Evolutionary conservation across 2,113 vertebrate genomes (phyloP).

Genomic region (Neolamprologus hecqui): DNA sequence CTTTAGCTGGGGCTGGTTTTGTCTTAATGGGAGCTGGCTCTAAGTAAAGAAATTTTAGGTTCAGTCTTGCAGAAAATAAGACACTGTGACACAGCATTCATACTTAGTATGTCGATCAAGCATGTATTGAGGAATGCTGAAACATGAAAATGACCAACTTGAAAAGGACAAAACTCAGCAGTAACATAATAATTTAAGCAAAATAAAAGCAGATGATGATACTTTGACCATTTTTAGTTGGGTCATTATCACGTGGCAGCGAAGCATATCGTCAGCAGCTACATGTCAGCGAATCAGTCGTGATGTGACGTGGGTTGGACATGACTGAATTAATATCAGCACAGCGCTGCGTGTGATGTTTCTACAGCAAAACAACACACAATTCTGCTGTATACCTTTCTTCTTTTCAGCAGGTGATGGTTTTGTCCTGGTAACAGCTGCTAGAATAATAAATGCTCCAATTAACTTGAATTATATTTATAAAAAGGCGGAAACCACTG

Average conservation of each 20-base stretch:
- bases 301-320: not conserved
- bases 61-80: not conserved
- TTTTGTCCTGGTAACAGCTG: not conserved
- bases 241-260: not conserved
- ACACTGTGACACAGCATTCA: not conserved
- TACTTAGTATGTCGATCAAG: not conserved
- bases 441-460: not conserved
- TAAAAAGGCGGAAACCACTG: accelerated
- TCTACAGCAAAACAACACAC: not conserved
- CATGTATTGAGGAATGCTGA: not conserved
- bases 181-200: not conserved
- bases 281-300: not conserved
- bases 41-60: not conserved
- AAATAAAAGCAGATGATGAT: not conserved
- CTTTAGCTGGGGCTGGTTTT: not conserved
- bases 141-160: not conserved
- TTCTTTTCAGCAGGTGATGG: not conserved
- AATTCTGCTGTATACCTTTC: not conserved
- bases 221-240: not conserved
- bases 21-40: not conserved
- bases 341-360: not conserved
- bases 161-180: accelerated
- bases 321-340: not conserved
- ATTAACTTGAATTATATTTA: not conserved
- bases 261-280: not conserved